Percentiles rank a stretch among this genome's conserved stretches.
These are phyloP conservation scores for Corythoichthys haematopterus DNA, from an alignment of 2,113 vertebrate genomes.

Conservation along the genomic window DNA sequence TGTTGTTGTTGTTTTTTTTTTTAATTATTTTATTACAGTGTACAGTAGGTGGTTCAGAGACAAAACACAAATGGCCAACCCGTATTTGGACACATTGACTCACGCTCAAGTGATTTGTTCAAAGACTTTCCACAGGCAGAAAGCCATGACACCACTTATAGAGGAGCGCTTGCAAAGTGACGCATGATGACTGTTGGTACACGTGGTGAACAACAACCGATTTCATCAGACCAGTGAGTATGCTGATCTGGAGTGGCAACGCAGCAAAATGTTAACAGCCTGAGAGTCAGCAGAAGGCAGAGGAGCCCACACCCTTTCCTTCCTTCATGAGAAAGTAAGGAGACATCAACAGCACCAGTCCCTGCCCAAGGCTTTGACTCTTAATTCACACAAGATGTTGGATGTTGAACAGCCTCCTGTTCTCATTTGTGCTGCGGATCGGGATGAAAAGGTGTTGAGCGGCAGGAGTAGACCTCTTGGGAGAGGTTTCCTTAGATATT, in stretches of 20 bases:
- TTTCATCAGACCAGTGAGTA: constrained; percentile 48
- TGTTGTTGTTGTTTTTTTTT: no score
- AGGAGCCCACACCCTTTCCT: constrained; percentile 50
- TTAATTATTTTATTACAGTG: no score
- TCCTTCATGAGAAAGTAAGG: constrained; percentile 43
- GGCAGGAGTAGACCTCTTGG: constrained; percentile 48
- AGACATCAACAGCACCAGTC: constrained; percentile 24
- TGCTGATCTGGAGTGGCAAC: constrained; percentile 31
- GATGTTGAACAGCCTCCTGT: constrained; percentile 51
- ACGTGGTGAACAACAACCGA: constrained; percentile 39
- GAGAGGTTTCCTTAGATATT: constrained; percentile 64
- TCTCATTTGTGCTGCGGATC: constrained; percentile 45
- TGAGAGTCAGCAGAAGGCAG: constrained; percentile 46
- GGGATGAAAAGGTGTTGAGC: constrained; percentile 57
- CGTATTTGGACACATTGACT: constrained; percentile 19
- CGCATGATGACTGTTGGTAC: constrained; percentile 31
- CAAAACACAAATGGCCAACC: neutral
- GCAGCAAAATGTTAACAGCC: constrained; percentile 48
- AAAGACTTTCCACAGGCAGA: constrained; percentile 17
- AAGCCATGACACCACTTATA: constrained; percentile 19
- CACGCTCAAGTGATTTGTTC: constrained; percentile 16
- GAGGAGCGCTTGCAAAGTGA: constrained; percentile 33
- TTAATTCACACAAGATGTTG: constrained; percentile 68
- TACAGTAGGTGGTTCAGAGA: neutral
- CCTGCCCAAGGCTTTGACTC: constrained; percentile 47